Evolutionary conservation across 2,888 invertebrate species (phyloP), one percentile per base, ranked within the genome.

Genomic region (Scaptomyza polygonia): DNA sequence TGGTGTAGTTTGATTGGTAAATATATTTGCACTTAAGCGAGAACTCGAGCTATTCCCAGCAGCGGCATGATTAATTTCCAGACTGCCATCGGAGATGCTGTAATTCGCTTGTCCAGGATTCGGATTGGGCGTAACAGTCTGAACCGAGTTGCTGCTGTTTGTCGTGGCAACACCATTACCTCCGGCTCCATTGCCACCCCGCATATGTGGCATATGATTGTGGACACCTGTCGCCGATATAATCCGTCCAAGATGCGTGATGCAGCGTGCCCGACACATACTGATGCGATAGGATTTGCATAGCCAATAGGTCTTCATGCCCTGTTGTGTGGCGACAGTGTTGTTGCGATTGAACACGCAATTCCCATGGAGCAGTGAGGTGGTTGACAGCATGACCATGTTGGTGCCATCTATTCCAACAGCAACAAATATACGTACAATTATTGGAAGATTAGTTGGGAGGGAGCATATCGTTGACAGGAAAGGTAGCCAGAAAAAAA

Each of bases 271-370:
- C 39, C 92, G 89, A 44, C 92, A 92, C 91, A 92, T 92, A 68
- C 91, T 91, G 65, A 92, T 91, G 29, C 92, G 89, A 79, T 92
- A 92, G 2, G 92, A 92, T 69, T 92, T 92, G 74, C 92, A 92
- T 48, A 92, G 86, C 92, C 92, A 92, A 70, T 92, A 92, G 14
- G 92, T 92, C 87, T 92, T 92, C 92, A 92, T 92, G 67, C 92
- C 92, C 82, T 92, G 92, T 70, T 92, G 92, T 29, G 92, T 92
- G 66, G 92, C 92, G 53, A 92, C 92, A 27, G 92, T 92, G 82
- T 92, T 92, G 80, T 92, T 92, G 42, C 92, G 90, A 79, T 92
- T 92, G 80, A 92, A 92, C 43, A 92, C 91, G 68, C 92, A 92
- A 70, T 90, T 91, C 58, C 91, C 91, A 76, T 92, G 92, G 64